Base-by-base conservation (phyloP, 2,888 invertebrate genomes). In the Smittia aterrima region DNA sequence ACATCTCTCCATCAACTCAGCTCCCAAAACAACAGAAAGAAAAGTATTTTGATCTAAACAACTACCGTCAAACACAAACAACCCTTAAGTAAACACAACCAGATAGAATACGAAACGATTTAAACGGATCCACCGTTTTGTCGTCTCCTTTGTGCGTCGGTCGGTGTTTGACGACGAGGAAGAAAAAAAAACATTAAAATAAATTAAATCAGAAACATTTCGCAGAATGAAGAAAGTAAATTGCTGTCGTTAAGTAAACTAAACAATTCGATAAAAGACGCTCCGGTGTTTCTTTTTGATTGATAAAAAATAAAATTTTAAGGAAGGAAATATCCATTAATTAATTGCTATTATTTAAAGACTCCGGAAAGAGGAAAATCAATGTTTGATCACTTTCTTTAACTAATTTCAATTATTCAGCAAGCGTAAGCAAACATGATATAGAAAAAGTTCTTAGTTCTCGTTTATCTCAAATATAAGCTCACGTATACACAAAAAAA, bases 1-100 rank as follows among this genome's bases (percentile, higher is more conserved):
- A 85, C 75, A 75, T 76, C 76, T 74, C 27, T 74, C 70, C 72
- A 72, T 32, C 32, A 72, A 75, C 74, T 73, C 75, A 74, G 74
- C 73, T 75, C 76, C 75, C 75, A 76, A 75, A 74, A 75, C 74
- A 73, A 70, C 67, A 74, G 75, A 76, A 75, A 77, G 76, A 76
- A 58, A 58, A 58, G 58, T 58, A 58, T 58, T 58, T 76, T 76
- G 76, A 77, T 71, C 58, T 71, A 71, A 71, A 54, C 27, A 70
- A 24, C 6, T 40, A 62, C 58, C 58, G 53, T 72, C 62, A 71
- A 32, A 16, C 2, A 68, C 13, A 68, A 68, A 68, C 41, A 72
- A 72, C 32, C 58, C 58, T 58, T 58, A 20, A 72, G 27, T 22
- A 64, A 64, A 24, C 27, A 64, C 7, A 64, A 13, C 47, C 16